phyloP scores from a whole-genome alignment of 1,140 invertebrate species.

The Brachionus calyciflorus region DNA sequence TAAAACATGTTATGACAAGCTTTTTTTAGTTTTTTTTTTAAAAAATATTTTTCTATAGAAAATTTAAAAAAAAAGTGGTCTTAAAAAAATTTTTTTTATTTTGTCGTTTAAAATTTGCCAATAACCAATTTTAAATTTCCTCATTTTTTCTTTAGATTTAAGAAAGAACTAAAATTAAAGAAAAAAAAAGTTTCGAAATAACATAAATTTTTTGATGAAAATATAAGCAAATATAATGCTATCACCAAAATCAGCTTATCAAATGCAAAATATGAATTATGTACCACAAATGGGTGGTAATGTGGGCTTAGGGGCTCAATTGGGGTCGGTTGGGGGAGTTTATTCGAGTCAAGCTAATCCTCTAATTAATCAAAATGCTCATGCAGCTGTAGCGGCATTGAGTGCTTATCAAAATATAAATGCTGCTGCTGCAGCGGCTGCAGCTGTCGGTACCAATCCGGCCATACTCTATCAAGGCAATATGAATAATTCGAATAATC shows the following conservation, averaged over 20 bases:
- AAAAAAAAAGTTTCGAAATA: too few relatives aligned
- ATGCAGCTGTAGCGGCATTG: constrained; percentile 6
- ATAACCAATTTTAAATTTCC: too few relatives aligned
- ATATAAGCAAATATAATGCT: neutral
- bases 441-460: neutral
- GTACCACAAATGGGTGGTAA: constrained; percentile 22
- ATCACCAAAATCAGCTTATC: constrained; percentile 45
- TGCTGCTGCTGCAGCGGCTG: constrained; percentile 27
- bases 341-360: constrained; percentile 28
- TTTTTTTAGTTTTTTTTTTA: too few relatives aligned
- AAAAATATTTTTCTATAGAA: too few relatives aligned
- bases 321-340: constrained; percentile 4
- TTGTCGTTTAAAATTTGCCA: too few relatives aligned
- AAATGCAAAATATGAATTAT: constrained; percentile 45
- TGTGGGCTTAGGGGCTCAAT: neutral
- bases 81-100: too few relatives aligned
- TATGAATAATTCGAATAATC: neutral
- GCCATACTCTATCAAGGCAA: constrained; percentile 25
- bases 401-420: constrained; percentile 40
- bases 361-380: constrained; percentile 17
- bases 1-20: too few relatives aligned
- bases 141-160: too few relatives aligned
- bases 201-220: neutral
- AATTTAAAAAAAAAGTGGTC: too few relatives aligned
- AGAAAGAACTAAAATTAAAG: too few relatives aligned